A percentile compares a stretch with the other conserved stretches of the same genome.
Evolutionary conservation across 1,140 invertebrate genomes (phyloP).

Genomic region (Sitobion miscanthi): DNA sequence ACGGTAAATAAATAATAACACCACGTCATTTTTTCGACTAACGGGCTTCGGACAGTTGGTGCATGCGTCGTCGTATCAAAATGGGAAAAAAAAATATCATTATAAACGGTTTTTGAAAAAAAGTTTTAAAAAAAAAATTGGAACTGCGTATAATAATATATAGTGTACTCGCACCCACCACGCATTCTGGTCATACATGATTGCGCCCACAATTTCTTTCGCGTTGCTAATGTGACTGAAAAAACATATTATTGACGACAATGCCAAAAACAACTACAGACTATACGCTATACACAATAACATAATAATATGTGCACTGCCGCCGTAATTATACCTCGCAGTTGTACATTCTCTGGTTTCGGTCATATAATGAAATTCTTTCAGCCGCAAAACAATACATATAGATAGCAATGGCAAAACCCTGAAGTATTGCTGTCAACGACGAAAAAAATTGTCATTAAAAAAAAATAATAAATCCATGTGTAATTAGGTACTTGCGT

Average conservation of each 20-base stretch:
- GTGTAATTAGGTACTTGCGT: neutral
- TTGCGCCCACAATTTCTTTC: slow-evolving; percentile 29
- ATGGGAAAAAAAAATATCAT: neutral
- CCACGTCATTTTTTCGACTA: neutral
- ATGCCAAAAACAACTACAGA: neutral
- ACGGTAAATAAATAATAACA: slow-evolving; percentile 26
- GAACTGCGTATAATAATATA: neutral
- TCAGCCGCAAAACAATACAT: neutral
- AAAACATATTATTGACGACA: neutral
- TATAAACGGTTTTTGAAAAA: neutral
- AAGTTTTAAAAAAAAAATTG: neutral
- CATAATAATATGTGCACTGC: neutral
- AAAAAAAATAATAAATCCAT: neutral
- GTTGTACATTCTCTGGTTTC: neutral
- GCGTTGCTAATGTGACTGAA: slow-evolving; percentile 2
- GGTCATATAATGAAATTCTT: slow-evolving; percentile 6
- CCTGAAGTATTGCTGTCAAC: neutral
- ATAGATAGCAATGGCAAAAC: neutral
- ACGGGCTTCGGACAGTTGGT: neutral
- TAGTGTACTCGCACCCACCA: neutral
- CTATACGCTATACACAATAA: neutral
- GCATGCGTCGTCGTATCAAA: slow-evolving; percentile 6
- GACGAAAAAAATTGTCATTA: neutral
- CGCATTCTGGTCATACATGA: slow-evolving; percentile 21
- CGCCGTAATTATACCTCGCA: slow-evolving; percentile 33